Evolutionary conservation across 2,797 vertebrate species (phyloP).

Genomic region (Margarornis squamiger): DNA sequence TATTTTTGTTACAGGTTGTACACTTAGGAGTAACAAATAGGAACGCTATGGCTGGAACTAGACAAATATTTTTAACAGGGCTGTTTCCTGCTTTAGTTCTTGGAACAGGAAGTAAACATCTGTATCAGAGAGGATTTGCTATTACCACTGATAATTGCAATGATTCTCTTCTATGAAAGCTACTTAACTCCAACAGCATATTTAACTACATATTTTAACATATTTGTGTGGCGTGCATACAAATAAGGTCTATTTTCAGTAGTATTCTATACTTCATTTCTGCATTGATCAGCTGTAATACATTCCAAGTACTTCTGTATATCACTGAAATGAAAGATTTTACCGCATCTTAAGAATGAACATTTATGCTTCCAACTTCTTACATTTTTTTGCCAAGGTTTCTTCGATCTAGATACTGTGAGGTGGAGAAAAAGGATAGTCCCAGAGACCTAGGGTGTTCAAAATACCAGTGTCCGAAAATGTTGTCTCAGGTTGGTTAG

Average conservation of each 20-base stretch:
- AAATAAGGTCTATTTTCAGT: constrained; percentile 62
- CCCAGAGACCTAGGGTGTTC: background rate
- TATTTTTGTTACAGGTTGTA: constrained; percentile 10
- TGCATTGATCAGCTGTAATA: constrained; percentile 47
- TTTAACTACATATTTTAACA: constrained; percentile 54
- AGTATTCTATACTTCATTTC: constrained; percentile 40
- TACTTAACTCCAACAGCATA: constrained; percentile 55
- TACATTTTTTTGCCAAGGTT: background rate
- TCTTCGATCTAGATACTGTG: background rate
- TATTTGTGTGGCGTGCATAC: constrained; percentile 39
- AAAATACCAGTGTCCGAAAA: background rate
- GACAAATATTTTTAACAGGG: constrained; percentile 17
- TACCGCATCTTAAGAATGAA: constrained; percentile 31
- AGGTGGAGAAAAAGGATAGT: background rate
- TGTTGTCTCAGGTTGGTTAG: background rate
- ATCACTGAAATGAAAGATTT: constrained; percentile 36
- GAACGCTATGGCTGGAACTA: background rate
- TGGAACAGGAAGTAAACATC: constrained; percentile 54
- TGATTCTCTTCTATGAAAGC: constrained; percentile 55
- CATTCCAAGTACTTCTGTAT: constrained; percentile 33
- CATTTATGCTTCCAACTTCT: background rate
- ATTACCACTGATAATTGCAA: constrained; percentile 49
- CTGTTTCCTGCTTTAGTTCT: constrained; percentile 36
- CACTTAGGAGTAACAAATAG: constrained; percentile 14
- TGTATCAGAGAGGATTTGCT: constrained; percentile 33